Conservation (phyloP, 35 echinoderm and acorn worm genomes). For the Apostichopus japonicus region DNA sequence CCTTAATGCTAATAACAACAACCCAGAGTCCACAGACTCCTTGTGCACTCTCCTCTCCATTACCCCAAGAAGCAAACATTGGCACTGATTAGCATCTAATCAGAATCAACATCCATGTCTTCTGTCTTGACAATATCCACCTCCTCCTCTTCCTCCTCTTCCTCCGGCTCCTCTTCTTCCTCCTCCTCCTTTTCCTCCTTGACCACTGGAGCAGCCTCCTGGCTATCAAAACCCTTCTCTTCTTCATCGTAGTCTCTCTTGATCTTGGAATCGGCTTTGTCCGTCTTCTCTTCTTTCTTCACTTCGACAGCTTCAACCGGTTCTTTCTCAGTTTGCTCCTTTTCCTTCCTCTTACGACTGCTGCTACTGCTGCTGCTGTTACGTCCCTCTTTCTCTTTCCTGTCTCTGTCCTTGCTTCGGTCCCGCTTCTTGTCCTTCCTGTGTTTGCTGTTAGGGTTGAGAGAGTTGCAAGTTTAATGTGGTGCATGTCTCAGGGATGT, state of each 20-base stretch:
- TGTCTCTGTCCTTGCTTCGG: conserved; percentile 58
- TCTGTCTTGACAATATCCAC: conserved; percentile 64
- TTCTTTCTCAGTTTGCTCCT: conserved; percentile 69
- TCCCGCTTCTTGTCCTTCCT: conserved; percentile 88
- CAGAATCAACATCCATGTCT: conserved; percentile 89
- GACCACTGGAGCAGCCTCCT: conserved; percentile 35
- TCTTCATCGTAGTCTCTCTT: conserved; percentile 91
- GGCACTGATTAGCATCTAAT: background rate
- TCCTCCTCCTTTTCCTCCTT: conserved; percentile 3
- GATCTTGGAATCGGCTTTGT: conserved; percentile 70
- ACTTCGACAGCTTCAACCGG: conserved; percentile 5
- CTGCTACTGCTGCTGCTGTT: conserved; percentile 62
- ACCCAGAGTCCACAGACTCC: too few species aligned
- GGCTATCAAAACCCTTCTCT: conserved; percentile 82
- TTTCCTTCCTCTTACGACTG: conserved; percentile 72
- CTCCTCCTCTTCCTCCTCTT: conserved; percentile 41
- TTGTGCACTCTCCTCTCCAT: too few species aligned
- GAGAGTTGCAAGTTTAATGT: too few species aligned
- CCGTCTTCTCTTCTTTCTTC: conserved; percentile 55
- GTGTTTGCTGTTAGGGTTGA: conserved; percentile 53
- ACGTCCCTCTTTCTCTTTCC: conserved; percentile 52
- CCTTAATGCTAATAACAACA: too few species aligned
- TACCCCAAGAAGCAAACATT: too few species aligned
- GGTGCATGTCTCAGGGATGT: too few species aligned
- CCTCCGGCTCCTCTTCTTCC: conserved; percentile 34